These are phyloP conservation scores for Artibeus jamaicensis DNA, from an alignment of 2,797 vertebrate genomes.

Conservation along the genomic window DNA sequence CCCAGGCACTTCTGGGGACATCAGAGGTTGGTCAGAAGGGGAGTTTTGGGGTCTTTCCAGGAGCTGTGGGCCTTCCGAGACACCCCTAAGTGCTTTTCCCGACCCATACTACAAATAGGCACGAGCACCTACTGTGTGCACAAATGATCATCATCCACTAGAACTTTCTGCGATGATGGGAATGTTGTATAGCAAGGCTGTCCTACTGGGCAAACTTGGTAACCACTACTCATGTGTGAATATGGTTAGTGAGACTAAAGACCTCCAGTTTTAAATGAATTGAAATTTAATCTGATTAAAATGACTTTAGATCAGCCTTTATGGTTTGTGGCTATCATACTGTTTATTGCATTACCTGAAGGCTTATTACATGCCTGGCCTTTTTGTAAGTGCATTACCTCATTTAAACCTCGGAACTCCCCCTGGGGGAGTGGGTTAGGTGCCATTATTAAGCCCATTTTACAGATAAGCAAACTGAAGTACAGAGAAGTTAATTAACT, in stretches of 20 bases:
- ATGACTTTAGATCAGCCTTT: not conserved
- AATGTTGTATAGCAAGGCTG: not conserved
- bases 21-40: not conserved
- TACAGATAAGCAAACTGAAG: slow-evolving; percentile 4
- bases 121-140: not conserved
- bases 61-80: not conserved
- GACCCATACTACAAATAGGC: not conserved
- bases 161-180: not conserved
- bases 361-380: not conserved
- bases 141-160: fast-evolving
- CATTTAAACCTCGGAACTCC: not conserved
- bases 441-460: not conserved
- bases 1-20: not conserved
- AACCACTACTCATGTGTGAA: not conserved
- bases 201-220: not conserved
- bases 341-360: not conserved
- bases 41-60: not conserved
- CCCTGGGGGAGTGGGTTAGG: not conserved
- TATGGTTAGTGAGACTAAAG: not conserved
- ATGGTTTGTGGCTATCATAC: not conserved
- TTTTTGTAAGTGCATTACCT: not conserved
- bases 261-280: not conserved
- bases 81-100: not conserved
- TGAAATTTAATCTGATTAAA: not conserved
- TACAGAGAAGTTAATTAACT: not conserved